A percentile compares a stretch with the other conserved stretches of the same genome.
phyloP scores from a whole-genome alignment of 2,888 invertebrate genomes.

The Trachelus tabidus region DNA sequence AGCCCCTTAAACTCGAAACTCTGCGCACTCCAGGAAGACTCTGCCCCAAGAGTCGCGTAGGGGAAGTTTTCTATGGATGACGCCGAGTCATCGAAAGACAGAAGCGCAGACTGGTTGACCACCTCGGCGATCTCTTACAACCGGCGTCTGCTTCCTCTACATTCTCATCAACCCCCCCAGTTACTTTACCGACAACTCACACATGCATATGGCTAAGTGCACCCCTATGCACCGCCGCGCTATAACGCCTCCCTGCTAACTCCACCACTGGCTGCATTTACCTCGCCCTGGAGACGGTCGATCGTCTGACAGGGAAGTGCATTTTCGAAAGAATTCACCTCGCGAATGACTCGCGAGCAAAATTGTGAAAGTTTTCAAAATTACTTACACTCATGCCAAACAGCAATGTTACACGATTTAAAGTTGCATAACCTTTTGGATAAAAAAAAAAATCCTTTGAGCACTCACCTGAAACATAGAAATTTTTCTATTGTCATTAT shows the following conservation, averaged over 20 bases:
- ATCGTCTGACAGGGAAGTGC: constrained; percentile 8
- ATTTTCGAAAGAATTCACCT: neutral
- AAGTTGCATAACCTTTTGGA: neutral
- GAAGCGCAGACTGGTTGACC: constrained; percentile 48
- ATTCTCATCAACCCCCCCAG: constrained; percentile 42
- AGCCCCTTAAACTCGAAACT: neutral
- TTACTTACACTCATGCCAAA: neutral
- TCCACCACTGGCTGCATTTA: constrained; percentile 22
- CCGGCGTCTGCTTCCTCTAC: constrained; percentile 46
- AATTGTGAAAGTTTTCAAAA: neutral
- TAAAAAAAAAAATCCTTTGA: neutral
- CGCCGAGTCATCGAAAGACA: constrained; percentile 21
- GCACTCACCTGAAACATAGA: constrained; percentile 47
- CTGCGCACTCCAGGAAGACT: neutral
- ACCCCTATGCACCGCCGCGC: constrained; percentile 31
- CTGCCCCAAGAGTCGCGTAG: neutral
- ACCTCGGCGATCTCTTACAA: constrained; percentile 49
- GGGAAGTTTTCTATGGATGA: neutral
- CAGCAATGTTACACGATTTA: neutral
- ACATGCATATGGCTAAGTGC: constrained; percentile 31
- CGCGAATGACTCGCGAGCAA: neutral
- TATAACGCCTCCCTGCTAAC: constrained; percentile 39
- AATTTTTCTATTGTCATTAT: neutral
- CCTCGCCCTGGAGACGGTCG: constrained; percentile 15
- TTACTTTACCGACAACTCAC: constrained; percentile 31